Base-by-base conservation (phyloP, 2,113 vertebrate genomes). In the Cryptomyrus ogoouensis region DNA sequence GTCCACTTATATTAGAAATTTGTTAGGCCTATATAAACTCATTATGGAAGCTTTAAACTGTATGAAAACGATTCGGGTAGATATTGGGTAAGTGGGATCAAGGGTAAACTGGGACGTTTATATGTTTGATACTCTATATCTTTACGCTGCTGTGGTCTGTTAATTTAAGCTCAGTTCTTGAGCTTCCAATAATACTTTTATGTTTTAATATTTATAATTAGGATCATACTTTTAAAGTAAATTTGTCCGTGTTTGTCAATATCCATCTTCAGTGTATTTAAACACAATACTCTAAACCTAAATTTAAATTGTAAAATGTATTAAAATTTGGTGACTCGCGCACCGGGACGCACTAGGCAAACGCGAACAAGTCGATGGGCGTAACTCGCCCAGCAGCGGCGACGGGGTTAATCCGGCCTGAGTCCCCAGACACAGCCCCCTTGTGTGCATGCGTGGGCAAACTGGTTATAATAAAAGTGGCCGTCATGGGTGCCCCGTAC, bases 391-490 rank as follows among this genome's bases (percentile, higher is more conserved):
- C n/a, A 27, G 10, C 27, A 70, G 62, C 3, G 3, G 10, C 62
- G n/a, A 70, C n/a, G 62, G 62, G 27, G 62, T 70, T 70, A 70
- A 31, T 4, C n/a, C 10, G n/a, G 1, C 7, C n/a, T 62, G 62
- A 70, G 62, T 27, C 62, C n/a, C n/a, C n/a, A 0, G 62, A 12
- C 10, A 3, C 89, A 91, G 89, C 87, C 91, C 91, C 91, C 89
- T 90, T 84, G 91, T 93, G 92, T 91, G 92, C 92, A 87, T 90
- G 92, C 91, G 90, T 92, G 90, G 92, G 92, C 91, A 91, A 93
- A 91, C 91, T 92, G 90, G 10, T 88, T 94, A 92, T 77, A 91
- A 94, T 92, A 92, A 94, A 93, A 88, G 89, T 91, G 44, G 52
- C 46, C 87, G 56, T 87, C 88, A 87, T 90, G 92, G 92, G 90